phyloP scores from a whole-genome alignment of 2,113 vertebrate genomes.

The Carassius gibelio region DNA sequence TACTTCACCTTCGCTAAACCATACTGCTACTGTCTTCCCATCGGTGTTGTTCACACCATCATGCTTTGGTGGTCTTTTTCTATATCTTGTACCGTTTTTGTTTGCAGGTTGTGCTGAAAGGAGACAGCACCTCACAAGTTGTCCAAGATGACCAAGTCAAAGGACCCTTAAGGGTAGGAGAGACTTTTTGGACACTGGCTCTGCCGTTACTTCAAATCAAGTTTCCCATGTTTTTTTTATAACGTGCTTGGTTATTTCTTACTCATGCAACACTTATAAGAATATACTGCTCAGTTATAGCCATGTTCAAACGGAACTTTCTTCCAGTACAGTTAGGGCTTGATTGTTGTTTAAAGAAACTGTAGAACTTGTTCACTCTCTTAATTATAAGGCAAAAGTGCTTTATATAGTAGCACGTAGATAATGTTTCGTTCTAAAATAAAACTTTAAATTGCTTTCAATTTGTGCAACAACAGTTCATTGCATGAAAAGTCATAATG shows the following conservation, averaged over 20 bases:
- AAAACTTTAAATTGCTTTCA: neutral
- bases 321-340: neutral
- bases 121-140: constrained; percentile 91
- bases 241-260: neutral
- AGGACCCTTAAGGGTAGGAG: constrained; percentile 90
- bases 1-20: constrained; percentile 51
- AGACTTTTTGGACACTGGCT: neutral
- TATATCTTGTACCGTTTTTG: neutral
- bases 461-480: neutral
- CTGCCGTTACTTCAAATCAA: no score
- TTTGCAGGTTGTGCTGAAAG: constrained; percentile 90
- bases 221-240: neutral
- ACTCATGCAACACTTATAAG: neutral
- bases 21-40: constrained; percentile 35
- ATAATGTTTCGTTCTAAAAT: no score
- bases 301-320: neutral
- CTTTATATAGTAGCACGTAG: neutral
- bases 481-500: neutral
- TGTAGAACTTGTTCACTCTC: neutral
- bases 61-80: constrained; percentile 16
- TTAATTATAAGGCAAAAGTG: neutral
- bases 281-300: neutral
- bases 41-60: constrained; percentile 22
- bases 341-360: neutral
- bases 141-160: constrained; percentile 99